Base-by-base conservation (phyloP, 2,888 invertebrate genomes). In the Leptinotarsa tumamoca region DNA sequence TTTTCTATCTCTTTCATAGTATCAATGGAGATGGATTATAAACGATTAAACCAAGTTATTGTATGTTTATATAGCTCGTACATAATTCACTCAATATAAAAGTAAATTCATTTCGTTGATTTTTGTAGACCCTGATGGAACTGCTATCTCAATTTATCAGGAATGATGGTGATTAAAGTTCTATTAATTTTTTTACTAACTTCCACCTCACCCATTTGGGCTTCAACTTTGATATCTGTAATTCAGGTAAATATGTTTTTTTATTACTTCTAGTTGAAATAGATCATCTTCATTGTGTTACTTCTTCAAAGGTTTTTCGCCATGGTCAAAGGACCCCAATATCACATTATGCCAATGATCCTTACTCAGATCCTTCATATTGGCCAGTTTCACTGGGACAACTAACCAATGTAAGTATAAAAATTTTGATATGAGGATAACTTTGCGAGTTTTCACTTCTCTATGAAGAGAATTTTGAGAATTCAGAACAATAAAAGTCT, bases 241-340 rank as follows among this genome's bases (percentile, higher is more conserved):
- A 23, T 58, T 14, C 58, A 58, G 58, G 58, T 58, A 23, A 23
- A 58, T 23, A 3, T 54, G 1, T 14, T 10, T 13, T 21, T 1
- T 13, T 43, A 3, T 43, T 2, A 43, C 13, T 43, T 52, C 52
- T 52, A 17, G 17, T 52, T 52, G 15, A 4, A 17, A 52, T n/a
- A n/a, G 21, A 1, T 56, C 3, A 10, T 23, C 4, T 23, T 21
- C 58, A 23, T 4, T 14, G 4, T 58, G 23, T 23, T 4, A 23
- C 21, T 67, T 74, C n/a, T 69, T 77, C 68, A 27, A 43, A 80
- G 80, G 58, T 80, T 17, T 76, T 74, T 33, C 68, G 80, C 61
- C 80, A 80, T 75, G 80, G 80, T 27, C 78, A 80, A 27, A 71
- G 80, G 49, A 70, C 75, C 4, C 79, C 79, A 10, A 49, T 21